phyloP scores from a whole-genome alignment of 2,797 vertebrate species.

The Girardinus metallicus region DNA sequence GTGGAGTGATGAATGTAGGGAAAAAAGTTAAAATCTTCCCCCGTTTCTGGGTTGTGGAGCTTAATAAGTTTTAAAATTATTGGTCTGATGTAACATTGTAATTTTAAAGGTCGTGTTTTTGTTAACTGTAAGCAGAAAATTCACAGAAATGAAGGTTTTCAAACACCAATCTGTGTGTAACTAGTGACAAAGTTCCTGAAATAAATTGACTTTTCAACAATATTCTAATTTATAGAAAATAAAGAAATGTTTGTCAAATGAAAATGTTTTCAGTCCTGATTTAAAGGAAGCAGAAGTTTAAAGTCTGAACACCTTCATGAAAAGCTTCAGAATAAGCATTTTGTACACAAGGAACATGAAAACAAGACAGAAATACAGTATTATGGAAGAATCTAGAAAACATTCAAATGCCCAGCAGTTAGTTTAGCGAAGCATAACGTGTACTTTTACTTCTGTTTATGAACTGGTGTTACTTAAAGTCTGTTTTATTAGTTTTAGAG shows the following conservation, averaged over 20 bases:
- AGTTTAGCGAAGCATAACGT: neutral
- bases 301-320: neutral
- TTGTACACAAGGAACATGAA: neutral
- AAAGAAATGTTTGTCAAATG: neutral
- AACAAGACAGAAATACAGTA: neutral
- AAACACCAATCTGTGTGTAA: neutral
- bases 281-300: neutral
- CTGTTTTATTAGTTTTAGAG: conserved; percentile 44
- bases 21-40: too few species aligned
- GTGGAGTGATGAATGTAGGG: too few species aligned
- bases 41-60: neutral
- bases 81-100: neutral
- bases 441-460: neutral
- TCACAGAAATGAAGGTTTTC: neutral
- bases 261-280: neutral
- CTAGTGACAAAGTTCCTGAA: neutral
- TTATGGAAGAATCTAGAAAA: neutral
- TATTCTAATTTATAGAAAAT: neutral
- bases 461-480: neutral
- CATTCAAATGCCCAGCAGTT: neutral
- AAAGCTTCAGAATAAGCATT: neutral
- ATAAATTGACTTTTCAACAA: neutral
- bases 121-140: neutral
- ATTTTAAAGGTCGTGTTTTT: neutral
- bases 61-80: neutral